These are phyloP conservation scores for Sebastes variabilis DNA, from an alignment of 2,797 vertebrate genomes.

Conservation along the genomic window DNA sequence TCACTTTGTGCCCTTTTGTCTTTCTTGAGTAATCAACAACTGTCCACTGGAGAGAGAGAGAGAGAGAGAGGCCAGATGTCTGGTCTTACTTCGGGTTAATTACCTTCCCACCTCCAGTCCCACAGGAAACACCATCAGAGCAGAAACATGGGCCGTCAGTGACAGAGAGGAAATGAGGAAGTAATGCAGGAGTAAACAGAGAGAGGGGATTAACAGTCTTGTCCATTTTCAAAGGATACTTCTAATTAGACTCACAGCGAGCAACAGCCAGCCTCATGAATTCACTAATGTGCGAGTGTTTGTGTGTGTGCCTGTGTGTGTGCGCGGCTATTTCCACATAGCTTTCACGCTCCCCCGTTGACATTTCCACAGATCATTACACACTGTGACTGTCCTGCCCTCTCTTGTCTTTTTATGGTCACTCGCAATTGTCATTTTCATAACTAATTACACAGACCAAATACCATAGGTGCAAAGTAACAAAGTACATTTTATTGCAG, in stretches of 20 bases:
- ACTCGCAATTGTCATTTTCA: slow-evolving; percentile 2
- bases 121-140: not conserved
- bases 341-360: slow-evolving; percentile 9
- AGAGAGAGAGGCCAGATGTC: not conserved
- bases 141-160: not conserved
- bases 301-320: not conserved
- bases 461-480: slow-evolving; percentile 8
- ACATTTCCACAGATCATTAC: slow-evolving; percentile 51
- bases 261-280: not conserved
- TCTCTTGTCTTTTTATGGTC: not conserved
- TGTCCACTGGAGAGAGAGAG: not conserved
- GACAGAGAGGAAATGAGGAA: slow-evolving; percentile 19
- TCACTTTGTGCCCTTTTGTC: not conserved
- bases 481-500: not conserved
- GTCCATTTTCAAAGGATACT: not conserved
- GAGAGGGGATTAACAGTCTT: not conserved
- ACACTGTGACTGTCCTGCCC: not conserved
- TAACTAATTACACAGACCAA: slow-evolving; percentile 29
- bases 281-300: not conserved
- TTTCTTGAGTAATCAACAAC: not conserved
- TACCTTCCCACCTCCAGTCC: slow-evolving; percentile 13
- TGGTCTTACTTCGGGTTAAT: slow-evolving; percentile 10
- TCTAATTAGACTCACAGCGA: slow-evolving; percentile 10
- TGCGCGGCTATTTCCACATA: not conserved
- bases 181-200: not conserved